A percentile compares a stretch with the other conserved stretches of the same genome.
phyloP scores from a whole-genome alignment of 2,113 vertebrate genomes.

The Forbesichthys papilliferus region DNA sequence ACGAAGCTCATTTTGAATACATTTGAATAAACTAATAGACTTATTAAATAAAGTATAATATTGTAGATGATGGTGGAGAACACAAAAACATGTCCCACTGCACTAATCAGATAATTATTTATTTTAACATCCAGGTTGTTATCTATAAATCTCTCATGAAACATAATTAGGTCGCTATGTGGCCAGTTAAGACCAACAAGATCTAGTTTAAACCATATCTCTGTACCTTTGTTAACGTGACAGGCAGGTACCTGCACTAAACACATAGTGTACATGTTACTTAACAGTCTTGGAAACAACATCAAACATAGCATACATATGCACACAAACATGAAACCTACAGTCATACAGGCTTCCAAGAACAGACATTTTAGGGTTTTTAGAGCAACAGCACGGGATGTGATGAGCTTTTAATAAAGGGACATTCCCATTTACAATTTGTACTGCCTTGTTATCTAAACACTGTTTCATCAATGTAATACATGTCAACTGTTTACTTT shows the following conservation, averaged over 20 bases:
- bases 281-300: too few relatives aligned
- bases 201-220: too few relatives aligned
- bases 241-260: too few relatives aligned
- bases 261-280: too few relatives aligned
- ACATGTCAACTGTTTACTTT: constrained; percentile 1
- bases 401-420: constrained; percentile 19
- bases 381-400: constrained; percentile 38
- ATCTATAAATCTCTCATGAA: constrained; percentile 52
- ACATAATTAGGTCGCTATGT: too few relatives aligned
- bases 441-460: constrained; percentile 38
- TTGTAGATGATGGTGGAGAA: neutral
- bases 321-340: neutral
- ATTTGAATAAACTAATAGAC: neutral
- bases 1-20: constrained; percentile 1
- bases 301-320: constrained; percentile 1
- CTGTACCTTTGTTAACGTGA: too few relatives aligned
- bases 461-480: constrained; percentile 9
- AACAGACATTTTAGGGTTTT: constrained; percentile 31
- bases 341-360: constrained; percentile 9
- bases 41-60: neutral
- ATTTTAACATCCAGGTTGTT: constrained; percentile 32
- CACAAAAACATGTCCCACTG: neutral
- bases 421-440: constrained; percentile 33
- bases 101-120: neutral
- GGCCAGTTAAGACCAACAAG: too few relatives aligned